These are phyloP conservation scores for Carcharodon carcharias DNA, from an alignment of 2,797 vertebrate species.

Conservation along the genomic window DNA sequence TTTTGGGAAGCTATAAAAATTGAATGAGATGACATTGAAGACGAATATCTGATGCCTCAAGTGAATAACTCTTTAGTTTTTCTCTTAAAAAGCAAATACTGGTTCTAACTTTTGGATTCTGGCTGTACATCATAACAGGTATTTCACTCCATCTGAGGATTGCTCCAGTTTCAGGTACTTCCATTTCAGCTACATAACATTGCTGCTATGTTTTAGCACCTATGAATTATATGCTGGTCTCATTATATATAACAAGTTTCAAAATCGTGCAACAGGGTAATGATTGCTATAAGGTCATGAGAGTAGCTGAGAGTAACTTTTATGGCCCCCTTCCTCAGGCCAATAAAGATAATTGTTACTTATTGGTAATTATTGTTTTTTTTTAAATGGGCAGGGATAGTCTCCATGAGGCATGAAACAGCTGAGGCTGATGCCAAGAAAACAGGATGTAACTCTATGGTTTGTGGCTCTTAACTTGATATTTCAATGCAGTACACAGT, in stretches of 20 bases:
- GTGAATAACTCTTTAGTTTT: neutral
- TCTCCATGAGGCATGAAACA: neutral
- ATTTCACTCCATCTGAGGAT: neutral
- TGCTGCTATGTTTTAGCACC: neutral
- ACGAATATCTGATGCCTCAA: neutral
- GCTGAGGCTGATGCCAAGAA: neutral
- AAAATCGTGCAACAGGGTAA: neutral
- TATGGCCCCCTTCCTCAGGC: neutral
- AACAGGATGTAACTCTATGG: too few relatives aligned
- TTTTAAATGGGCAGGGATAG: neutral
- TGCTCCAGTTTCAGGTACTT: neutral
- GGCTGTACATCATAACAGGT: neutral
- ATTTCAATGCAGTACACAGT: neutral
- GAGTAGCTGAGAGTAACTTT: neutral
- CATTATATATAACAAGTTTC: neutral
- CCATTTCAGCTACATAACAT: neutral
- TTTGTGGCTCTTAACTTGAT: too few relatives aligned
- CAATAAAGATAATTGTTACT: neutral
- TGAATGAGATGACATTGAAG: neutral
- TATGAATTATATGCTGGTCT: neutral
- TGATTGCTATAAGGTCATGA: neutral
- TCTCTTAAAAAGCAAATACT: neutral
- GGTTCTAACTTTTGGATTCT: neutral
- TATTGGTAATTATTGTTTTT: neutral
- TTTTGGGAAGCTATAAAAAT: neutral